Evolutionary conservation across 2,888 invertebrate genomes (phyloP).

Genomic region (Lochmaea capreae): DNA sequence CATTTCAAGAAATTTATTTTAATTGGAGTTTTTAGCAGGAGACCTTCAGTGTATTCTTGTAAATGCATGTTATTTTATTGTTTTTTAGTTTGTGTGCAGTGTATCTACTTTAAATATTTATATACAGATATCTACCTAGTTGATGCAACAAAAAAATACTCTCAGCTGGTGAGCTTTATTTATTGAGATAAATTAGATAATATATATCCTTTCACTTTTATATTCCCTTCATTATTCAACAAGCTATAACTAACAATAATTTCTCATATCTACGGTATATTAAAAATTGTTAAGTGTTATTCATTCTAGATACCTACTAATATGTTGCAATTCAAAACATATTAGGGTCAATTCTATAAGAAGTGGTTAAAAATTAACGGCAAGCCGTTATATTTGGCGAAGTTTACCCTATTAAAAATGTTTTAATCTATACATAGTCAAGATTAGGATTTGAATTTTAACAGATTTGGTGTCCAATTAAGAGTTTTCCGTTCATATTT

Average conservation of each 20-base stretch:
- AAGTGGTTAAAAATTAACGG: too few relatives aligned
- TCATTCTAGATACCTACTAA: too few relatives aligned
- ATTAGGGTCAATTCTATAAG: too few relatives aligned
- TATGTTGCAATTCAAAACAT: too few relatives aligned
- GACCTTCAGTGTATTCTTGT: conserved; percentile 1
- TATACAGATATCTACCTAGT: not conserved
- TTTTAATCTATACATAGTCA: too few relatives aligned
- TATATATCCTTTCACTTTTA: not conserved
- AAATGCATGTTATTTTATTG: not conserved
- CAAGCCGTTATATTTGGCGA: too few relatives aligned
- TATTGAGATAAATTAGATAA: not conserved
- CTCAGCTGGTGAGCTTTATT: not conserved
- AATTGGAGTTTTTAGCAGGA: not conserved
- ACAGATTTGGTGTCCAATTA: too few relatives aligned
- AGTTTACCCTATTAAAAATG: too few relatives aligned
- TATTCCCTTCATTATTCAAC: not conserved
- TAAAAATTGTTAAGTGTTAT: too few relatives aligned
- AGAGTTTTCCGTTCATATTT: too few relatives aligned
- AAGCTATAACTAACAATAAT: not conserved
- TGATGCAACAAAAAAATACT: not conserved
- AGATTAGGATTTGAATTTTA: too few relatives aligned
- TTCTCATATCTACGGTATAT: too few relatives aligned
- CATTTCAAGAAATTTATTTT: not conserved
- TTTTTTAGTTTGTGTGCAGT: not conserved
- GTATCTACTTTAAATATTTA: not conserved